Conservation (phyloP, 30 jellyfish, hydroid and myxozoan species). For the Aurelia coerulea region DNA sequence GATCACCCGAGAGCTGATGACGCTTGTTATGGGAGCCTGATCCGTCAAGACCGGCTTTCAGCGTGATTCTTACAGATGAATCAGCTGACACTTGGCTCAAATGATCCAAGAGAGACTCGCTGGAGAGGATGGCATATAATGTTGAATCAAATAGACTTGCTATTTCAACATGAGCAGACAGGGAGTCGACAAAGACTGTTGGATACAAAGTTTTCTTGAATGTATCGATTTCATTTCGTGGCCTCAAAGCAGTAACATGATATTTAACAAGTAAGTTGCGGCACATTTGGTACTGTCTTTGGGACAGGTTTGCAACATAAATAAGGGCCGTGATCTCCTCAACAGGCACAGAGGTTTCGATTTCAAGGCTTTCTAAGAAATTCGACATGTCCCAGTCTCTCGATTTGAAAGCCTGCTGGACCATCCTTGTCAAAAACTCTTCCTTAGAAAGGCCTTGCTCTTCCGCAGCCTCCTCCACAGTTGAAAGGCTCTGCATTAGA, state of each 20-base stretch:
- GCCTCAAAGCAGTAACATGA: too few relatives aligned
- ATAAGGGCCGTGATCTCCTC: slow-evolving; percentile 1
- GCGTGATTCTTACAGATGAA: background rate
- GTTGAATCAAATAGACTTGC: background rate
- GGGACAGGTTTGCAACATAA: background rate
- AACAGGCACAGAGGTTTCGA: background rate
- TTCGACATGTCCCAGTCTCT: background rate
- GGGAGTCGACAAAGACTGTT: background rate
- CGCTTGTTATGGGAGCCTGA: slow-evolving; percentile 1
- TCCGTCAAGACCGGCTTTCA: background rate
- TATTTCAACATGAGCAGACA: background rate
- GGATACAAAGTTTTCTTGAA: background rate
- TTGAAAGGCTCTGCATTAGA: background rate
- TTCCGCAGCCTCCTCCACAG: background rate
- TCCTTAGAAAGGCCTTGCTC: background rate
- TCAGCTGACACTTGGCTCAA: background rate
- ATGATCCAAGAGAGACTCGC: background rate
- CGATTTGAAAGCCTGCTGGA: background rate
- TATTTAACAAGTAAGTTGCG: background rate
- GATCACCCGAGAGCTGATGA: slow-evolving; percentile 13
- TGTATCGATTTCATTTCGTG: background rate
- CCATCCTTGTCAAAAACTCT: background rate
- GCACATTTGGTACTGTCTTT: slow-evolving; percentile 1
- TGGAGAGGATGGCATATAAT: background rate
- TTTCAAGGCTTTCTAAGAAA: background rate